phyloP scores from a whole-genome alignment of 2,113 vertebrate genomes.

The Hystrix cristata region DNA sequence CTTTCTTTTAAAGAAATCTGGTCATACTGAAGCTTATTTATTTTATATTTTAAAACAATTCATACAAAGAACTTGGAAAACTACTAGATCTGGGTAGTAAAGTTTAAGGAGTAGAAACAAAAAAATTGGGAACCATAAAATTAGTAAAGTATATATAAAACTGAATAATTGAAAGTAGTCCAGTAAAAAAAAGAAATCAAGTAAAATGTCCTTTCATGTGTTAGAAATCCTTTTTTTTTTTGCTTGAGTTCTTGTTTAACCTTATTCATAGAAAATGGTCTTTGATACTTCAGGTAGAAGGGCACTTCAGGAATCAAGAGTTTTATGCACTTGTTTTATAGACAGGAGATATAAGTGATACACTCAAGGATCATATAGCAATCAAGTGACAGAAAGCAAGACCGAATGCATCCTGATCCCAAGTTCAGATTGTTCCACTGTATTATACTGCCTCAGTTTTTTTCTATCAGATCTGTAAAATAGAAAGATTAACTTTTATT shows the following conservation, averaged over 20 bases:
- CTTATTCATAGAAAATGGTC: background rate
- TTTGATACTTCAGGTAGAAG: conserved; percentile 56
- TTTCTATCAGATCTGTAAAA: background rate
- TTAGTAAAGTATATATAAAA: conserved; percentile 48
- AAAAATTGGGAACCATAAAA: conserved; percentile 35
- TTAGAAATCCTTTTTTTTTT: conserved; percentile 38
- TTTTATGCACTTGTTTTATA: background rate
- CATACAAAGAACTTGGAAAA: conserved; percentile 4
- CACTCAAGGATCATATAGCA: background rate
- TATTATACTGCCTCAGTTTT: background rate
- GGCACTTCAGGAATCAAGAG: conserved; percentile 62
- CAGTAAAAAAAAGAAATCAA: conserved; percentile 46
- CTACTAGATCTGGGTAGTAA: background rate
- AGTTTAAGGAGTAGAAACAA: conserved; percentile 11
- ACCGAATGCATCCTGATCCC: background rate
- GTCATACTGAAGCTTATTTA: background rate
- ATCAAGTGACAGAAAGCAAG: background rate
- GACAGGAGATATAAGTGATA: background rate
- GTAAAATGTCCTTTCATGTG: background rate
- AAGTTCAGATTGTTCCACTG: background rate
- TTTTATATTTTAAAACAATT: conserved; percentile 60
- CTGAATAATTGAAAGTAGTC: conserved; percentile 29
- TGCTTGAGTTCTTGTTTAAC: conserved; percentile 1
- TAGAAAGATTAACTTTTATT: conserved; percentile 13
- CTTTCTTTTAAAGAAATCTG: conserved; percentile 13